Conservation (phyloP, 1,140 invertebrate species). For the Tenebrio molitor region DNA sequence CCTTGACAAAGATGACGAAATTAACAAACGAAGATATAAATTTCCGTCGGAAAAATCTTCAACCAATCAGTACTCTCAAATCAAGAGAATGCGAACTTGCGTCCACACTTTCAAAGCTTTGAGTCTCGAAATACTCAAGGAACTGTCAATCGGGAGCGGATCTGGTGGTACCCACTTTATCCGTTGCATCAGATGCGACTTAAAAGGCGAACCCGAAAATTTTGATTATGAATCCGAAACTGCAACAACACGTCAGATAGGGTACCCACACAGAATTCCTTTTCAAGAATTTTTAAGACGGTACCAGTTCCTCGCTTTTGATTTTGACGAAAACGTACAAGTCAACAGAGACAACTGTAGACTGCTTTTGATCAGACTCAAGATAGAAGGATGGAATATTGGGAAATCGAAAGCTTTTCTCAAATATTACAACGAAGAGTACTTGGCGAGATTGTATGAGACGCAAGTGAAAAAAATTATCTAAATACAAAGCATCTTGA, state of each 20-base stretch:
- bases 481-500: slow-evolving; percentile 91
- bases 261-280: slow-evolving; percentile 85
- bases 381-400: slow-evolving; percentile 90
- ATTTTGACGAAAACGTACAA: slow-evolving; percentile 89
- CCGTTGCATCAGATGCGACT: slow-evolving; percentile 81
- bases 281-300: slow-evolving; percentile 90
- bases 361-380: slow-evolving; percentile 82
- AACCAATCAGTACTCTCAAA: slow-evolving; percentile 78
- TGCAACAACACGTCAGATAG: slow-evolving; percentile 84
- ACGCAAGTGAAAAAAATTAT: slow-evolving; percentile 90
- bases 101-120: slow-evolving; percentile 83
- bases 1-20: neutral
- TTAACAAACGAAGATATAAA: slow-evolving; percentile 9
- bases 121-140: slow-evolving; percentile 87
- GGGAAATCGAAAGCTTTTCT: slow-evolving; percentile 89
- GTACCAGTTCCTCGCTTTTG: slow-evolving; percentile 90
- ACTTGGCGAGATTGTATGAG: slow-evolving; percentile 86
- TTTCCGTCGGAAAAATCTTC: neutral
- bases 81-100: slow-evolving; percentile 82
- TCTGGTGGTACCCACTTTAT: slow-evolving; percentile 83
- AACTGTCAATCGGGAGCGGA: slow-evolving; percentile 75
- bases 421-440: slow-evolving; percentile 92
- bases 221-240: slow-evolving; percentile 88
- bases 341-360: slow-evolving; percentile 87
- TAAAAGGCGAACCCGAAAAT: slow-evolving; percentile 73